Base-by-base conservation (phyloP, 2,888 invertebrate species). In the Eupithecia subfuscata region DNA sequence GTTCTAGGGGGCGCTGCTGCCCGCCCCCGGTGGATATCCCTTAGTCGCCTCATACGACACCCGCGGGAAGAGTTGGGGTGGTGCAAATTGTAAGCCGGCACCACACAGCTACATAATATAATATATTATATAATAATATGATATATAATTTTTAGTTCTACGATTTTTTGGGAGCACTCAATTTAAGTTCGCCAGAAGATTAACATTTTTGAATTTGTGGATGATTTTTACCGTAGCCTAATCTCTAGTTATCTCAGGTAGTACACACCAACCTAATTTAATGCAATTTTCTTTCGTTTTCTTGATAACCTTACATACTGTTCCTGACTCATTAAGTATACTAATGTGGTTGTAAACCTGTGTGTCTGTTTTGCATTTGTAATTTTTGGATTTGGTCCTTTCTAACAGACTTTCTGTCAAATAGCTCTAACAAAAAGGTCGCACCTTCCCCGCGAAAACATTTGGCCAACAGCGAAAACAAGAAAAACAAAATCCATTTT, bases 401-500 rank as follows among this genome's bases (percentile, higher is more conserved):
- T 67, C 8, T n/a, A 65, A 12, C 16, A 37, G 34, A 37, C 65
- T 22, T 37, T 40, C n/a, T 67, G 40, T 22, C 22, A 67, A 65
- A 65, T 34, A 65, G 25, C 25, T 60, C 9, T 22, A 14, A 12
- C 11, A 22, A n/a, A 67, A 34, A 67, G 40, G 40, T 67, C 6
- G 22, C 40, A n/a, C 40, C 12, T 18, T n/a, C n/a, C 34, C 14
- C 40, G 40, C 56, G n/a, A 56, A 75, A 71, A 71, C 68, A 63
- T 75, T 72, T 69, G 64, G 25, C 69, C 16, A 68, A 75, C 40
- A 67, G n/a, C 34, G 75, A 71, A 25, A 79, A 78, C 76, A 76
- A 80, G 75, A 75, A 76, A 79, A 79, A 79, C 77, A 80, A 80
- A 80, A 79, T 78, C 75, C 78, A 81, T 80, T 81, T 80, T 81